These are phyloP conservation scores for Ibycter americanus DNA, from an alignment of 2,797 vertebrate genomes.

Conservation along the genomic window DNA sequence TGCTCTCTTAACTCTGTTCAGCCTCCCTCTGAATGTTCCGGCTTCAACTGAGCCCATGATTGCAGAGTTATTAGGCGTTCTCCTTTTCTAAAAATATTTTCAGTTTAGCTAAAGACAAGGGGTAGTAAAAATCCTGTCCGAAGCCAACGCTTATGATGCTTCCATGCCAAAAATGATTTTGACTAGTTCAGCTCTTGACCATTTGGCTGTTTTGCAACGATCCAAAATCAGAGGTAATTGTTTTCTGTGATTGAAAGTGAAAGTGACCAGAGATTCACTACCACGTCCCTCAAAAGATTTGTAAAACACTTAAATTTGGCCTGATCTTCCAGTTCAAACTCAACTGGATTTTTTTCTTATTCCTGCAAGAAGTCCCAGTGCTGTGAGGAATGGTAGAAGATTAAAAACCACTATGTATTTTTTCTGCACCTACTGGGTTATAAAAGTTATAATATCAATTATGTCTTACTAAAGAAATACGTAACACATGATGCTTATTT, in stretches of 20 bases:
- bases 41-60: neutral
- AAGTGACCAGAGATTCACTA: neutral
- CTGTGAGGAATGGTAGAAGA: neutral
- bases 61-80: neutral
- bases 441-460: neutral
- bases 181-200: neutral
- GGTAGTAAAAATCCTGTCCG: neutral
- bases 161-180: neutral
- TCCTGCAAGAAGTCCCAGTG: neutral
- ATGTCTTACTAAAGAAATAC: neutral
- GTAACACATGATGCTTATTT: neutral
- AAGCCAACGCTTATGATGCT: neutral
- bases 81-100: slow-evolving; percentile 16
- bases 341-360: neutral
- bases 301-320: neutral
- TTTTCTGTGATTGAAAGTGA: neutral
- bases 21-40: neutral
- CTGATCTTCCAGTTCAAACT: neutral
- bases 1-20: neutral
- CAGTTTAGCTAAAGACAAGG: neutral
- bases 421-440: neutral
- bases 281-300: neutral
- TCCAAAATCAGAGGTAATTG: neutral
- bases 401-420: neutral
- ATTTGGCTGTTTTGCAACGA: neutral